Base-by-base conservation (phyloP, 1,140 invertebrate genomes). In the Mercenaria mercenaria region DNA sequence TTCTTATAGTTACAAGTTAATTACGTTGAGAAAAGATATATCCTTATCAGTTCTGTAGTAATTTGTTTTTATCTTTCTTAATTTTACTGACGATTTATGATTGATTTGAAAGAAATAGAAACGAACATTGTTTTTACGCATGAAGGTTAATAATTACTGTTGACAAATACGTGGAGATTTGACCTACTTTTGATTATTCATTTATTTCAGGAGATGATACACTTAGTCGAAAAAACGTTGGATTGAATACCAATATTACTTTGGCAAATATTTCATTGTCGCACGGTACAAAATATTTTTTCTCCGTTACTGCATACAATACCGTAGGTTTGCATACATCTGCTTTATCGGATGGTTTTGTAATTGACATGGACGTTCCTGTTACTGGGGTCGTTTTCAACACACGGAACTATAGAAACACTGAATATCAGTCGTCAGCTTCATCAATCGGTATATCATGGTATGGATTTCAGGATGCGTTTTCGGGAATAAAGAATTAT, bases 381-480 rank as follows among this genome's bases (percentile, higher is more conserved):
- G 18, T 89, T 20, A 20, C n/a, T 41, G 91, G 91, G 2, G 80
- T 91, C 23, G 91, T 92, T 52, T 92, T 85, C 59, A 89, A 89
- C 52, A 86, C 87, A 1, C 43, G 34, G 26, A 29, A 26, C 8
- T 61, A 88, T 32, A 56, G 39, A 43, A 87, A 83, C 82, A 32
- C 11, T 2, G 52, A 43, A 34, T 83, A 47, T 37, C 90, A 91
- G 79, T 84, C 81, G 18, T 89, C 90, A 0, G 39, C 29, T 18
- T 34, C 86, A n/a, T 41, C 81, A 29, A n/a, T 92, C 20, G 69
- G 67, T 18, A 52, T 83, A 39, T 92, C 91, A 0, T 92, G 91
- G 91, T 81, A 87, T 67, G 91, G 91, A 37, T 92, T 92, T 52
- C 47, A 89, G 18, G 91, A 92, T 74, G 20, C 37, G 23, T 86